These are phyloP conservation scores for Cranoglanis bouderius DNA, from an alignment of 2,113 vertebrate species.

Conservation along the genomic window DNA sequence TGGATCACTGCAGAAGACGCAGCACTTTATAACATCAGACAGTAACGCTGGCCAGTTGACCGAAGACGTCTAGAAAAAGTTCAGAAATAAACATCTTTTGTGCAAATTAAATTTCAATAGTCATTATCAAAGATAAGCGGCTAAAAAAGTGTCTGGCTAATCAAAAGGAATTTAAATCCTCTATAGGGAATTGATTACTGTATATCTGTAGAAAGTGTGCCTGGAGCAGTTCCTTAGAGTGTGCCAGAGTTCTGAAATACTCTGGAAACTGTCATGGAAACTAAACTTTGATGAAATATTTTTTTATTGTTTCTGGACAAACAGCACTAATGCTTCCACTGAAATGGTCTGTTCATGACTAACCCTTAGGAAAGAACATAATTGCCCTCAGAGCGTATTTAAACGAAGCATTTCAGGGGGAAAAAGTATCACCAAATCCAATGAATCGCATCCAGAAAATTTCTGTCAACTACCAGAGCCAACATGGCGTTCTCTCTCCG, in stretches of 20 bases:
- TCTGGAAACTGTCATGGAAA: conserved; percentile 16
- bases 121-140: background rate
- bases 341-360: background rate
- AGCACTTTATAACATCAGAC: background rate
- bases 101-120: background rate
- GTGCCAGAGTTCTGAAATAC: background rate
- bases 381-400: background rate
- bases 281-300: background rate
- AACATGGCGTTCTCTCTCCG: background rate
- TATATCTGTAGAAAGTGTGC: background rate
- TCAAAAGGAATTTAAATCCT: background rate
- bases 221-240: background rate
- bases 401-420: background rate
- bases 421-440: background rate
- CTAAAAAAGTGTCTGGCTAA: background rate
- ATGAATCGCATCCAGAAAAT: conserved; percentile 8
- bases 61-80: background rate
- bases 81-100: background rate
- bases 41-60: background rate
- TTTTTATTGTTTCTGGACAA: conserved; percentile 18
- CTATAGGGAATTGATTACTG: background rate
- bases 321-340: background rate
- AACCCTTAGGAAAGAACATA: background rate
- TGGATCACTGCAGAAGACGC: background rate
- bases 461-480: background rate